Percentiles rank a stretch among this genome's conserved stretches.
Conservation (phyloP, 2,797 vertebrate genomes). For the Poeciliopsis turneri region DNA sequence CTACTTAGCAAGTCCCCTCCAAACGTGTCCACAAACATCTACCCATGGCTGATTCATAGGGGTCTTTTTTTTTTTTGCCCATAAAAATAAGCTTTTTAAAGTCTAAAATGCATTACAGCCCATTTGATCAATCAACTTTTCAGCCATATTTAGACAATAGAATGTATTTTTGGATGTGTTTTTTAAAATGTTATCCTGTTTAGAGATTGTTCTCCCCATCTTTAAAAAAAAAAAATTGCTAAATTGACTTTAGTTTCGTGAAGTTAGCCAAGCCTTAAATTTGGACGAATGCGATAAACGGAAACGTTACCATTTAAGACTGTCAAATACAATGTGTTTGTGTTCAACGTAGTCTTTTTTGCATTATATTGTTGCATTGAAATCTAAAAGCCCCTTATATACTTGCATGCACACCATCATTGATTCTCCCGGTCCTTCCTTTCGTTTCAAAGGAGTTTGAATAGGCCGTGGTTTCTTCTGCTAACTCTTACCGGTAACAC, state of each 20-base stretch:
- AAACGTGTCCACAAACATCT: background rate
- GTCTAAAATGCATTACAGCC: background rate
- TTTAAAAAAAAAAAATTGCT: background rate
- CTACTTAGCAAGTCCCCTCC: background rate
- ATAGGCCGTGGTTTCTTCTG: background rate
- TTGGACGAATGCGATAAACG: background rate
- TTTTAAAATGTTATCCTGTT: background rate
- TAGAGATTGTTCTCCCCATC: background rate
- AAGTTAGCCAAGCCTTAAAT: background rate
- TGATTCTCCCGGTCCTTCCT: background rate
- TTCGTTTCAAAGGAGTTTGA: background rate
- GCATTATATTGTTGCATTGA: background rate
- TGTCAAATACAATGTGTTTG: background rate
- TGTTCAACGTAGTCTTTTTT: background rate
- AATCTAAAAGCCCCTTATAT: background rate
- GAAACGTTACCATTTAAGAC: background rate
- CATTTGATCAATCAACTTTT: background rate
- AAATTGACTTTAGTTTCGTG: background rate
- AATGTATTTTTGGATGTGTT: background rate
- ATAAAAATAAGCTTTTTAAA: background rate
- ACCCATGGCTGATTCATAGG: background rate
- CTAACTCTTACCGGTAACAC: constrained; percentile 11
- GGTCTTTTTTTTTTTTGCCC: background rate
- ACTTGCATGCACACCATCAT: background rate
- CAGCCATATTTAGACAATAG: background rate